These are phyloP conservation scores for Pristionchus maxplancki DNA, from an alignment of 2,888 invertebrate genomes.

Conservation along the genomic window DNA sequence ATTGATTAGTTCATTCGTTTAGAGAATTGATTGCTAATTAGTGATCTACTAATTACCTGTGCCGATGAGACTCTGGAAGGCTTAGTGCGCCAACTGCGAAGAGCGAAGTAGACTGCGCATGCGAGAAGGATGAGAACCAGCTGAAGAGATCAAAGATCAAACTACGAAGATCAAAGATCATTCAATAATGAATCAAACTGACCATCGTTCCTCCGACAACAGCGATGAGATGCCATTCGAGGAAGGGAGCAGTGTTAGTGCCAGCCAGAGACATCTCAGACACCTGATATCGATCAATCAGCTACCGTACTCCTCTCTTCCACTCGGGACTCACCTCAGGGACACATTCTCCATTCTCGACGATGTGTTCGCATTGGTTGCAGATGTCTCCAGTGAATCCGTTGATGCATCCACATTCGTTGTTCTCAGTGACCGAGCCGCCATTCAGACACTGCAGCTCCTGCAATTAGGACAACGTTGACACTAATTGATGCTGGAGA, in stretches of 20 bases:
- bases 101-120: slow-evolving; percentile 45
- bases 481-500: too few relatives aligned
- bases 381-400: slow-evolving; percentile 47
- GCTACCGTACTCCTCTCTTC: background rate
- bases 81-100: slow-evolving; percentile 40
- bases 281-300: slow-evolving; percentile 6
- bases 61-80: slow-evolving; percentile 49
- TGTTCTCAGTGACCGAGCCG: slow-evolving; percentile 5
- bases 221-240: slow-evolving; percentile 41
- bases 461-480: background rate
- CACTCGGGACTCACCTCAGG: slow-evolving; percentile 47
- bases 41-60: background rate
- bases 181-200: background rate
- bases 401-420: slow-evolving; percentile 45
- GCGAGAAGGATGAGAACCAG: slow-evolving; percentile 40
- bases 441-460: slow-evolving; percentile 35
- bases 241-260: background rate
- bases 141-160: slow-evolving; percentile 50
- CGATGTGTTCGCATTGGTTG: slow-evolving; percentile 25
- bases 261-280: slow-evolving; percentile 46
- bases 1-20: background rate
- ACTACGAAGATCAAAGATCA: background rate
- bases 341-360: slow-evolving; percentile 40
- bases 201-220: slow-evolving; percentile 33
- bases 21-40: background rate